Percentiles rank a stretch among this genome's conserved stretches.
Evolutionary conservation across 2,797 vertebrate species (phyloP).

Genomic region (Peromyscus attwateri): DNA sequence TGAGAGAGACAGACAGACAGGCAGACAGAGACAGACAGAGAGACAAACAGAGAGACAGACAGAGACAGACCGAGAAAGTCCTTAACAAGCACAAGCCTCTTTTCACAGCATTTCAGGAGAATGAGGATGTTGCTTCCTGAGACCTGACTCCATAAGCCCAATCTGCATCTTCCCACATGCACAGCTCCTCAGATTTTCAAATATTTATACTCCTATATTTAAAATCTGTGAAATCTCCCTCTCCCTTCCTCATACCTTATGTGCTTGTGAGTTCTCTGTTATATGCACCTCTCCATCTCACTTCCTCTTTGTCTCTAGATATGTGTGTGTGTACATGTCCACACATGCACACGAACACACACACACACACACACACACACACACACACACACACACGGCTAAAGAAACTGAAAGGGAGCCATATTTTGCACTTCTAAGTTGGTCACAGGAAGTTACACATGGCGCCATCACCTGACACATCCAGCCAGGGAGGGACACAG

Average conservation of each 20-base stretch:
- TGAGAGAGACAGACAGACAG: background rate
- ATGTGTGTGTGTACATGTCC: background rate
- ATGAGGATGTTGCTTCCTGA: background rate
- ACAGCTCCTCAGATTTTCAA: constrained; percentile 70
- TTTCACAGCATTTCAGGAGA: background rate
- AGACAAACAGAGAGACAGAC: background rate
- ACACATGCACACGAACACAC: rapidly evolving
- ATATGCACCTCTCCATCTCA: background rate
- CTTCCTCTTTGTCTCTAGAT: background rate
- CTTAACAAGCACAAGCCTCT: background rate
- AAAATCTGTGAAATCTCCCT: constrained; percentile 63
- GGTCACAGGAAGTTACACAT: background rate
- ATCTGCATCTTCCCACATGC: constrained; percentile 58
- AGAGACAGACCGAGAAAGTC: background rate
- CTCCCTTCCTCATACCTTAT: constrained; percentile 19
- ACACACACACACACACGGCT: background rate
- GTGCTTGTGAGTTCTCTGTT: background rate
- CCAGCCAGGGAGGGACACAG: background rate
- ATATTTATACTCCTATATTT: constrained; percentile 77
- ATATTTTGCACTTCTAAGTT: background rate
- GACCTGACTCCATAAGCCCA: constrained; percentile 29
- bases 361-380: background rate
- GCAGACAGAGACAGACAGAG: background rate
- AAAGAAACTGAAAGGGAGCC: background rate
- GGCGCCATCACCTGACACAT: background rate